Evolutionary conservation across 2,888 invertebrate species (phyloP).

Genomic region (Phyllotreta cruciferae): DNA sequence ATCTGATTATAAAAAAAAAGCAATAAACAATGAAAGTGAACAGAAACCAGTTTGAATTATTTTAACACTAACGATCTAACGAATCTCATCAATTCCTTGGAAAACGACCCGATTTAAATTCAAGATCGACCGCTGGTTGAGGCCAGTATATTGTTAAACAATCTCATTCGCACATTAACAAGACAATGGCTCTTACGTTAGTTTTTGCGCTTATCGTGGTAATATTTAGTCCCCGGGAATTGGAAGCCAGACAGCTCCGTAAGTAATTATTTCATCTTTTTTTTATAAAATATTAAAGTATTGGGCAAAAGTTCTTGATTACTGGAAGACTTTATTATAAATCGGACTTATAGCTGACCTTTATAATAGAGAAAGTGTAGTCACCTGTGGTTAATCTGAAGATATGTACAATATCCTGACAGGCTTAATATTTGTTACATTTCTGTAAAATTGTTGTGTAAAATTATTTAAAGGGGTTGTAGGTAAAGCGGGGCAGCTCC

Average conservation of each 20-base stretch:
- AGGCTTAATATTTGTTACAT: too few species aligned
- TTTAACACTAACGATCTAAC: not conserved
- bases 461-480: too few species aligned
- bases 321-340: not conserved
- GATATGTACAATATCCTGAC: too few species aligned
- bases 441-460: too few species aligned
- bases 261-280: not conserved
- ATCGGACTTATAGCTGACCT: not conserved
- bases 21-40: not conserved
- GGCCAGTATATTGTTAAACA: not conserved
- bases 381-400: too few species aligned
- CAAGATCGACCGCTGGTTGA: conserved; percentile 3
- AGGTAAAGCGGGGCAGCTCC: too few species aligned
- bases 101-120: conserved; percentile 3
- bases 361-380: too few species aligned
- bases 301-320: not conserved
- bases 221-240: not conserved
- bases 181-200: not conserved
- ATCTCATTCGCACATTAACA: not conserved
- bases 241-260: conserved; percentile 1
- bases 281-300: not conserved
- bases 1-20: not conserved
- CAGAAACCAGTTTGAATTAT: conserved; percentile 5
- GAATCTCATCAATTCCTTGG: not conserved
- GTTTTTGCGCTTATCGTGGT: conserved; percentile 4